Percentiles rank a stretch among this genome's conserved stretches.
These are phyloP conservation scores for Cotesia congregata DNA, from an alignment of 2,888 invertebrate genomes.

Conservation along the genomic window DNA sequence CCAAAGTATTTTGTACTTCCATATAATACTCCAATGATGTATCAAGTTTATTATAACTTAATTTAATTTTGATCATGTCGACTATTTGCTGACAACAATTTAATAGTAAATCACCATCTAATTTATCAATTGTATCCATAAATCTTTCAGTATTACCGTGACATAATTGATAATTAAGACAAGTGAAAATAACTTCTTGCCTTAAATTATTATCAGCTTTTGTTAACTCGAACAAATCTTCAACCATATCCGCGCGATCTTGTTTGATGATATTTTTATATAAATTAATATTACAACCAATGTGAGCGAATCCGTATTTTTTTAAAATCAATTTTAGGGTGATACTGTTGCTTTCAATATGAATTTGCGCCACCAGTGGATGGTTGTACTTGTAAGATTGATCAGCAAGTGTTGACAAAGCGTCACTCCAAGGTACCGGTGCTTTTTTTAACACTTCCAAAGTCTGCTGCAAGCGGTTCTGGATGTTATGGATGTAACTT, in stretches of 20 bases:
- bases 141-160: conserved; percentile 61
- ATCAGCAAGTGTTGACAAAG: conserved; percentile 61
- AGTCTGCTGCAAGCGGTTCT: conserved; percentile 63
- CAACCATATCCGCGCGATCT: conserved; percentile 62
- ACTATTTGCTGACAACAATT: conserved; percentile 58
- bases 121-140: conserved; percentile 59
- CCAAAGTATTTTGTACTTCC: conserved; percentile 55
- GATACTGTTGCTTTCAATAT: conserved; percentile 65
- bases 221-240: conserved; percentile 64
- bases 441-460: conserved; percentile 63
- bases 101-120: conserved; percentile 55
- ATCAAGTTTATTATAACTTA: conserved; percentile 53
- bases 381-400: conserved; percentile 61
- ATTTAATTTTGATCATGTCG: conserved; percentile 48
- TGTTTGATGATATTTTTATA: conserved; percentile 64
- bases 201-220: conserved; percentile 56
- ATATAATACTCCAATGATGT: conserved; percentile 49
- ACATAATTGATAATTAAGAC: conserved; percentile 62
- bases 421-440: conserved; percentile 69
- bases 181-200: conserved; percentile 57
- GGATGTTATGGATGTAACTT: conserved; percentile 59
- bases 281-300: conserved; percentile 61
- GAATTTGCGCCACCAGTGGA: conserved; percentile 64
- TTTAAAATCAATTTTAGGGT: conserved; percentile 69
- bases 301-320: conserved; percentile 69